Conservation (phyloP, 2,113 vertebrate species). For the Lutjanus erythropterus region DNA sequence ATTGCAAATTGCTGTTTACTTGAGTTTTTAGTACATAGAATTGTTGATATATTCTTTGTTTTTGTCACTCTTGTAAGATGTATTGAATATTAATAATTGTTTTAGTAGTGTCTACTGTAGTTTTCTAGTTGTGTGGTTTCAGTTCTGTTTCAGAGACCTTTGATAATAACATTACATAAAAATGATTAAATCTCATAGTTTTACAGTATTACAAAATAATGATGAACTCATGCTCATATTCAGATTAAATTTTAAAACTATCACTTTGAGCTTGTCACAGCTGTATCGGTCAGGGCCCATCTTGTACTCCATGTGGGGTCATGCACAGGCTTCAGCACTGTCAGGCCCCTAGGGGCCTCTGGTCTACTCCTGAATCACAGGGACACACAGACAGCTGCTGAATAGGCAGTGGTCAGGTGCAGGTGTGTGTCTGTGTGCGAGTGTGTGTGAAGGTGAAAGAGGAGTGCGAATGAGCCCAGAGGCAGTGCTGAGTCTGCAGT, state of each 20-base stretch:
- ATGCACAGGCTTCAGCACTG: background rate
- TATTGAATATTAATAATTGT: no score
- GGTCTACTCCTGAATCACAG: constrained; percentile 26
- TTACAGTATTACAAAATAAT: background rate
- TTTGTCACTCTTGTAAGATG: background rate
- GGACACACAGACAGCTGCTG: constrained; percentile 44
- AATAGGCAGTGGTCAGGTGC: constrained; percentile 43
- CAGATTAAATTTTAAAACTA: background rate
- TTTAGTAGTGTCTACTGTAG: background rate
- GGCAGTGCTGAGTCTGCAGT: constrained; percentile 64
- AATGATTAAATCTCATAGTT: background rate
- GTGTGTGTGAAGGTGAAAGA: constrained; percentile 64
- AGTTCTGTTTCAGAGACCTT: background rate
- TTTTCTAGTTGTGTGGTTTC: background rate
- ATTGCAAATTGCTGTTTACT: background rate
- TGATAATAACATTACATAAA: background rate
- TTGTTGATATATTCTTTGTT: background rate
- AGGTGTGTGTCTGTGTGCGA: constrained; percentile 26
- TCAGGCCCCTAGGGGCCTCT: constrained; percentile 19
- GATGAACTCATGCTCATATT: background rate
- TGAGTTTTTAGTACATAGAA: background rate
- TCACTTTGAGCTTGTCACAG: constrained; percentile 10
- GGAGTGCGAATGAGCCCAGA: constrained; percentile 54
- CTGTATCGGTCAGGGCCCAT: constrained; percentile 9
- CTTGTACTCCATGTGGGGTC: background rate